Percentiles rank a stretch among this genome's conserved stretches.
Conservation (phyloP, 2,888 invertebrate genomes). For the Polyploca ridens region DNA sequence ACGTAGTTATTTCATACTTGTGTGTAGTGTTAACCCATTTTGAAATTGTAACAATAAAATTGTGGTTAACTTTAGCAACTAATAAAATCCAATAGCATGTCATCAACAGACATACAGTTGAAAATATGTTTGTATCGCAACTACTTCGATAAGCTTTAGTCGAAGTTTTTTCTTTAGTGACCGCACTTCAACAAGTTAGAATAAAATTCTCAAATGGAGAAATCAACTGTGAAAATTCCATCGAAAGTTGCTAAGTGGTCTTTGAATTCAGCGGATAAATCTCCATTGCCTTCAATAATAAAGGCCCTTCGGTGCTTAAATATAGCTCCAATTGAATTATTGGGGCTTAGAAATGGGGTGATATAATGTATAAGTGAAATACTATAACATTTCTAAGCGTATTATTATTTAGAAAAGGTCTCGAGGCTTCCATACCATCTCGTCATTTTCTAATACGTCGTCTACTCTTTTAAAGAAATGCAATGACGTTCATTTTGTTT, state of each 20-base stretch:
- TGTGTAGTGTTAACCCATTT: too few relatives aligned
- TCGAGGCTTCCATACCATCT: too few relatives aligned
- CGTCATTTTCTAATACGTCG: too few relatives aligned
- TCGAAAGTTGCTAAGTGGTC: slow-evolving; percentile 14
- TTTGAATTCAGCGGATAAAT: slow-evolving; percentile 12
- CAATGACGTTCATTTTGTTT: too few relatives aligned
- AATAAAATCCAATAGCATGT: background rate
- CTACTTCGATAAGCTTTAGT: slow-evolving; percentile 5
- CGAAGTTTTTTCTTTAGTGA: slow-evolving; percentile 12
- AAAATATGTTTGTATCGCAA: slow-evolving; percentile 9
- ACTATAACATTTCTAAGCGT: background rate
- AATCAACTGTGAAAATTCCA: slow-evolving; percentile 15
- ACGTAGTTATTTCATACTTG: too few relatives aligned
- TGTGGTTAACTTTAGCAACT: too few relatives aligned
- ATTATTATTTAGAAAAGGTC: too few relatives aligned
- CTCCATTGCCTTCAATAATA: background rate
- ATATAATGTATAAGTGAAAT: background rate
- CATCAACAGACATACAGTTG: slow-evolving; percentile 4
- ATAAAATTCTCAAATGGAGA: slow-evolving; percentile 12
- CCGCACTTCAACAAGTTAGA: slow-evolving; percentile 12
- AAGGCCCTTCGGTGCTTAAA: background rate
- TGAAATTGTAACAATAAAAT: too few relatives aligned
- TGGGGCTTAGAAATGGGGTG: background rate
- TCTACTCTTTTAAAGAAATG: too few relatives aligned
- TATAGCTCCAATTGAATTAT: background rate